Evolutionary conservation across 1,140 invertebrate species (phyloP).

Genomic region (Euura lappo): DNA sequence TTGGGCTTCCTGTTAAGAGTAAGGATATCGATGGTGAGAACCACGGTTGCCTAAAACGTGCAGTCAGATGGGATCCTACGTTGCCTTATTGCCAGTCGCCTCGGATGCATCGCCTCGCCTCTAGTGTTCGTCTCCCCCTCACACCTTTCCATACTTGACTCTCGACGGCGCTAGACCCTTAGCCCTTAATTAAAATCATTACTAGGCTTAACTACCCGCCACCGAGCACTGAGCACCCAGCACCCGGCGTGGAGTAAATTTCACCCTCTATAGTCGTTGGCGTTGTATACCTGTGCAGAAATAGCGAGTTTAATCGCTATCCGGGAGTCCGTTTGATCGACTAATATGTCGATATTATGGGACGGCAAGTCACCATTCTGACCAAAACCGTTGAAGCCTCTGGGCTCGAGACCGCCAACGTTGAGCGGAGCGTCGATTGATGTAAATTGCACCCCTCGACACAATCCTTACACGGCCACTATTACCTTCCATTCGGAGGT

Average conservation of each 20-base stretch:
- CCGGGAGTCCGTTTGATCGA: neutral
- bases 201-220: slow-evolving; percentile 25
- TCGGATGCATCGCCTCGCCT: slow-evolving; percentile 16
- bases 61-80: slow-evolving; percentile 22
- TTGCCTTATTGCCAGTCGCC: slow-evolving; percentile 26
- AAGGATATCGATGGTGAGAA: slow-evolving; percentile 17
- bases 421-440: slow-evolving; percentile 17
- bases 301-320: slow-evolving; percentile 17
- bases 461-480: slow-evolving; percentile 18
- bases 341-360: neutral
- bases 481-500: slow-evolving; percentile 23
- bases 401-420: too few relatives aligned
- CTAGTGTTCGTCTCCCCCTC: slow-evolving; percentile 13
- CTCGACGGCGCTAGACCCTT: slow-evolving; percentile 24
- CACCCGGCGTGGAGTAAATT: slow-evolving; percentile 22
- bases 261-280: slow-evolving; percentile 16
- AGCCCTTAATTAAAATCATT: slow-evolving; percentile 36
- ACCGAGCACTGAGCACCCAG: slow-evolving; percentile 8
- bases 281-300: slow-evolving; percentile 25
- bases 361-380: too few relatives aligned
- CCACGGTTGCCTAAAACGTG: slow-evolving; percentile 17
- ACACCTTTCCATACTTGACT: slow-evolving; percentile 16
- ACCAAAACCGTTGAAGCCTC: too few relatives aligned
- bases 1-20: too few relatives aligned
- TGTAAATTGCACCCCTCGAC: slow-evolving; percentile 19